Percentiles rank a stretch among this genome's conserved stretches.
Evolutionary conservation across 2,797 vertebrate species (phyloP).

Genomic region (Lepus oiostolus): DNA sequence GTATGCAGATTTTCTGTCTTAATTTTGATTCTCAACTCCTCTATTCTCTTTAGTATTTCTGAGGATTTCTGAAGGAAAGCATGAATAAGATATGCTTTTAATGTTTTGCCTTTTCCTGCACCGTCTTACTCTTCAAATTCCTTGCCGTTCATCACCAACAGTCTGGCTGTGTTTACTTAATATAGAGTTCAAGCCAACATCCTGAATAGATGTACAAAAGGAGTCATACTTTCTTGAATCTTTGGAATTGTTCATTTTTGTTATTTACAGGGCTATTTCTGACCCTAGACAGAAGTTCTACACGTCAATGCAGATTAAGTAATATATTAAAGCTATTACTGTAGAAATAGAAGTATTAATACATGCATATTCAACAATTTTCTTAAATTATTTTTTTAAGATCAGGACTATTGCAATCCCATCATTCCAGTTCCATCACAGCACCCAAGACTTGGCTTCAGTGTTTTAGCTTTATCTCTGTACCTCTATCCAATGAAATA

Average conservation of each 20-base stretch:
- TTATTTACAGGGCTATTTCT: background rate
- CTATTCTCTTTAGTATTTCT: background rate
- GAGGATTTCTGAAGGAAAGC: background rate
- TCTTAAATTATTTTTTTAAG: background rate
- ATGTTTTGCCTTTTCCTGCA: slow-evolving; percentile 57
- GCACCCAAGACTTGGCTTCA: background rate
- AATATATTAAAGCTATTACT: background rate
- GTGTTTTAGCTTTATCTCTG: background rate
- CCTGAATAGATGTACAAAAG: background rate
- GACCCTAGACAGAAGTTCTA: background rate
- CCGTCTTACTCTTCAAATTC: background rate
- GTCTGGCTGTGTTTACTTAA: slow-evolving; percentile 57
- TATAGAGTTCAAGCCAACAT: slow-evolving; percentile 3
- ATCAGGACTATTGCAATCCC: background rate
- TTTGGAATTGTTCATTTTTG: background rate
- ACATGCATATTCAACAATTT: background rate
- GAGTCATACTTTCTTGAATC: background rate
- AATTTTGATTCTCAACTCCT: slow-evolving; percentile 34
- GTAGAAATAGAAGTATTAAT: background rate
- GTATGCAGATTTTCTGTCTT: background rate
- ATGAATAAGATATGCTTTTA: slow-evolving; percentile 45
- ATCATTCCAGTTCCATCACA: background rate
- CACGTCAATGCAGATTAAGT: background rate
- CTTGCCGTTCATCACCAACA: slow-evolving; percentile 52
- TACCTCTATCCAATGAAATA: background rate